These are phyloP conservation scores for Montifringilla adamsi DNA, from an alignment of 2,113 vertebrate species.

Conservation along the genomic window DNA sequence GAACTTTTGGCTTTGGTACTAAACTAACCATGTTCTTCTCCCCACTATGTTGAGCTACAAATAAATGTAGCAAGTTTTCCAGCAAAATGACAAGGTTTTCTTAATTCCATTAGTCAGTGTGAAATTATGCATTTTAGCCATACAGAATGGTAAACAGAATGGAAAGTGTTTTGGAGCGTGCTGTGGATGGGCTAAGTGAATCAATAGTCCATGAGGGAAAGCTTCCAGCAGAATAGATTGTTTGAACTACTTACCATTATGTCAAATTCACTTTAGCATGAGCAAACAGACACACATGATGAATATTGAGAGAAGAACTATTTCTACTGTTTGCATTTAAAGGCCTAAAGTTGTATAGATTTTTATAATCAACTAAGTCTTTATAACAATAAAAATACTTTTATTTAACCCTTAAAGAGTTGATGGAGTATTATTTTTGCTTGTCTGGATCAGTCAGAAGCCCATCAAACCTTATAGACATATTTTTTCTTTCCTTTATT, in stretches of 20 bases:
- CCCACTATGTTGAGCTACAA: background rate
- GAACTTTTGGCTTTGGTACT: background rate
- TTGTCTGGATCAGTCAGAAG: background rate
- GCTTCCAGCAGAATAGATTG: conserved; percentile 68
- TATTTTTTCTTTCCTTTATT: background rate
- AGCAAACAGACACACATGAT: conserved; percentile 63
- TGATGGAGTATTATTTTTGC: background rate
- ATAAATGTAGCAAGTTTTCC: conserved; percentile 41
- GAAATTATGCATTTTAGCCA: conserved; percentile 32
- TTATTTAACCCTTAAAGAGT: conserved; percentile 49
- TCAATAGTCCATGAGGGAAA: conserved; percentile 70
- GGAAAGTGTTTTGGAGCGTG: conserved; percentile 41
- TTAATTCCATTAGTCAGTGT: conserved; percentile 51
- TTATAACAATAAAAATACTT: conserved; percentile 47
- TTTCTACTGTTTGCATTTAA: conserved; percentile 58
- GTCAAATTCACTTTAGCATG: conserved; percentile 72
- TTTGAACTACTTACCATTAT: conserved; percentile 72
- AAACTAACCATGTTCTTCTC: background rate
- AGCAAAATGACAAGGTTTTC: conserved; percentile 47
- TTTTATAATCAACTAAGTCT: conserved; percentile 67
- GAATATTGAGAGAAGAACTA: conserved; percentile 54
- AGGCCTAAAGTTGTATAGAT: conserved; percentile 55
- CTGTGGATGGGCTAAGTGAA: conserved; percentile 57
- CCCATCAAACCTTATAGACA: background rate
- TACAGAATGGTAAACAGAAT: conserved; percentile 61